phyloP scores from a whole-genome alignment of 2,888 invertebrate species.

The Machimus rusticus region DNA sequence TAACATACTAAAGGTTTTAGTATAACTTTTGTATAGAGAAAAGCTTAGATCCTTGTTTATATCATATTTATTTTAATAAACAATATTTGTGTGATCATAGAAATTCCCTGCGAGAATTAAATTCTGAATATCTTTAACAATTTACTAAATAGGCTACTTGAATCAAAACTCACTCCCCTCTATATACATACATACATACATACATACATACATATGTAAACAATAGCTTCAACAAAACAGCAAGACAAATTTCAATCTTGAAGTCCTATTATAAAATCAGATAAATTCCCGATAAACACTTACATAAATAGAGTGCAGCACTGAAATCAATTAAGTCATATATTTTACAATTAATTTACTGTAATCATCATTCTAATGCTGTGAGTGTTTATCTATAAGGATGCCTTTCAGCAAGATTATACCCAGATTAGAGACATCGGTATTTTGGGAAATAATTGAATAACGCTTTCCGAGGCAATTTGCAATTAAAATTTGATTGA shows the following conservation, averaged over 20 bases:
- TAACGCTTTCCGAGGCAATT: neutral
- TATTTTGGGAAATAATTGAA: neutral
- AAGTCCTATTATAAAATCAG: neutral
- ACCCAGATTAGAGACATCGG: neutral
- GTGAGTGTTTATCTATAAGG: neutral
- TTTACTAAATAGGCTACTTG: no score
- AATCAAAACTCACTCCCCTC: no score
- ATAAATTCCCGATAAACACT: neutral
- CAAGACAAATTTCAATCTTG: neutral
- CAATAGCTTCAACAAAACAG: neutral
- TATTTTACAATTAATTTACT: neutral
- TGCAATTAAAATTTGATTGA: neutral
- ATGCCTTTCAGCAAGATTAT: neutral
- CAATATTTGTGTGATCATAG: no score
- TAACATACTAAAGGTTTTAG: no score
- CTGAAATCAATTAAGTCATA: neutral
- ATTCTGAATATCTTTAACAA: no score
- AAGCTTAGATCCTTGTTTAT: neutral
- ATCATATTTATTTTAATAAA: no score
- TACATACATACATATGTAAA: no score
- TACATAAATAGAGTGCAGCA: neutral
- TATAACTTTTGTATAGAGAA: neutral
- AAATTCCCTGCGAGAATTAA: no score
- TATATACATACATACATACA: no score
- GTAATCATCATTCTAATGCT: neutral